Evolutionary conservation across 2,797 vertebrate genomes (phyloP), one percentile per base, ranked within the genome.

Genomic region (Anableps anableps): DNA sequence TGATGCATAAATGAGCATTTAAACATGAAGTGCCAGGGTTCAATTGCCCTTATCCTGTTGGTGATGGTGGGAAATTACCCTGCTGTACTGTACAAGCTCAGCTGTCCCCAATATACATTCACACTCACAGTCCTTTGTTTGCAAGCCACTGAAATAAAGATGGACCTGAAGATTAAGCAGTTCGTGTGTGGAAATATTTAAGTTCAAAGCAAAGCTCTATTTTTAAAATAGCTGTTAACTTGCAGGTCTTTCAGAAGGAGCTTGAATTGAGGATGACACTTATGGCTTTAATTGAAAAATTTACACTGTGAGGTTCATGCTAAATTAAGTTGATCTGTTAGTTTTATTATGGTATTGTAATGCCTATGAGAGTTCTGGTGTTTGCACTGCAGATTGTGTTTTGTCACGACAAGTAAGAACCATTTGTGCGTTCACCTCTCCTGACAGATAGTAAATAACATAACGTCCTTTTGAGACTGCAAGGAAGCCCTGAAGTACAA

Each of bases 1-100:
- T 90, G 88, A 93, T 88, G 89, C 88, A 92, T 91, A 93, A 91
- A 92, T 90, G 91, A 92, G 75, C 88, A 88, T 95, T 94, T 93
- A 93, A 94, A 92, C 85, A 91, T 85, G 73, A 90, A 91, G 81
- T 86, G 82, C 86, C 81, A 77, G 85, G 79, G 88, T 92, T 94
- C 92, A 94, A 94, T 93, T 89, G 84, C 77, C 92, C 91, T 88
- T 93, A 84, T 94, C 91, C 81, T 75, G 84, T 92, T 86, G 82
- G 79, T 78, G 86, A 90, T 85, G 78, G 79, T 78, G 77, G 80
- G 76, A 71, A 88, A 92, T 93, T 83, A 85, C 80, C 84, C 71
- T 70, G 75, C 75, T 79, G 75, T 75, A 85, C 70, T 50, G 47
- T 82, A 72, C 41, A 81, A 83, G 76, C 66, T 80, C 48, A 78